Conservation (phyloP, 1,140 invertebrate species). For the Drosophila bocqueti region DNA sequence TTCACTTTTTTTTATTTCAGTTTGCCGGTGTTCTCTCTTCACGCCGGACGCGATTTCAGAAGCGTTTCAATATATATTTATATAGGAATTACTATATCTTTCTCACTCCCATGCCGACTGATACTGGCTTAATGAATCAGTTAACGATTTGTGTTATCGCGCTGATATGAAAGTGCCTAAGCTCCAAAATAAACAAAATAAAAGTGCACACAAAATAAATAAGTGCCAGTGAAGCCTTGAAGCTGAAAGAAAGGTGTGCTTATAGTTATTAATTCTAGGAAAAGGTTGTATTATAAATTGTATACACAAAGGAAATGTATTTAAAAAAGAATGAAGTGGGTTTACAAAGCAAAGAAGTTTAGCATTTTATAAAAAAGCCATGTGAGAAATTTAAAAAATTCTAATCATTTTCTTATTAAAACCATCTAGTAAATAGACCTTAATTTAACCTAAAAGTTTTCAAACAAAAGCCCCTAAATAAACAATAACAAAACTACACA, state of each 20-base stretch:
- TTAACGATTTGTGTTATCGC: slow-evolving; percentile 28
- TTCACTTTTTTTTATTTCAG: slow-evolving; percentile 36
- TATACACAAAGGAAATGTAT: not conserved
- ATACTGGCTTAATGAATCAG: slow-evolving; percentile 51
- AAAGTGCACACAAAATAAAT: slow-evolving; percentile 14
- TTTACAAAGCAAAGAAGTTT: not conserved
- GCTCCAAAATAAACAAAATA: slow-evolving; percentile 21
- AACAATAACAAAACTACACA: not conserved
- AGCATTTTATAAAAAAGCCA: not conserved
- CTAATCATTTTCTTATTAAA: not conserved
- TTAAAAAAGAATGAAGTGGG: not conserved
- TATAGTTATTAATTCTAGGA: not conserved
- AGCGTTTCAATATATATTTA: slow-evolving; percentile 37
- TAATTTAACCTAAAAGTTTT: not conserved
- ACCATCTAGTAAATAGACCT: no score
- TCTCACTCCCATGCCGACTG: slow-evolving; percentile 15
- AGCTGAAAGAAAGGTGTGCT: slow-evolving; percentile 7
- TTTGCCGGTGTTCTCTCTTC: slow-evolving; percentile 74
- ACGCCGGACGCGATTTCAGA: slow-evolving; percentile 57
- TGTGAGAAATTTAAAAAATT: not conserved
- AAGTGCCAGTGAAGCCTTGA: slow-evolving; percentile 2
- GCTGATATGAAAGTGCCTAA: slow-evolving; percentile 30
- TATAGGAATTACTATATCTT: not conserved
- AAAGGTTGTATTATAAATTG: not conserved
- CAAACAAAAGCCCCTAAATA: not conserved